Evolutionary conservation across 2,113 vertebrate genomes (phyloP), one percentile per base, ranked within the genome.

Genomic region (Oreochromis aureus): DNA sequence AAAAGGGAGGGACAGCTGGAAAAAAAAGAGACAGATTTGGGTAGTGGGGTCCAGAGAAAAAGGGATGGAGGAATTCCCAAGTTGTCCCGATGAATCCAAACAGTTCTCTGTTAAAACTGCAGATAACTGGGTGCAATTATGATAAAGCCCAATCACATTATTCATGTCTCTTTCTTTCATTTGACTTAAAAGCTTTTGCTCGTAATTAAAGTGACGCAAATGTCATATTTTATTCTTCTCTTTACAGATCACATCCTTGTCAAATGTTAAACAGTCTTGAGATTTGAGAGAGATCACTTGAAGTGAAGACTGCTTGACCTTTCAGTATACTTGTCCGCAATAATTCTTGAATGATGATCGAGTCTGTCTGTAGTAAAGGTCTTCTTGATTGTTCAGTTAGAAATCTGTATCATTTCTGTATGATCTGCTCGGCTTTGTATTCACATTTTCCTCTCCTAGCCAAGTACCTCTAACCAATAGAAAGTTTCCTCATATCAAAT

Each of bases 1-100:
- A 85, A 89, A 91, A 91, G 46, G 16, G n/a, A 92, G 61, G 34
- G 86, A 87, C 81, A 87, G 89, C 80, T 83, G 59, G 27, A 46
- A 39, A 53, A 82, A 27, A 79, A 83, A 82, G 46, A 83, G 46
- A 76, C 13, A 34, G 63, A 89, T 81, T 83, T 27, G 22, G 69
- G 66, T 84, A 84, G 41, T 44, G 3, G n/a, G 44, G 80, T 88
- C 81, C 84, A 80, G 39, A 84, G 56, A 82, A 93, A 83, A 56
- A 80, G 16, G 18, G 83, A 84, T 32, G 24, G 13, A 78, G 69
- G 82, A 59, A 56, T 41, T 81, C 41, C n/a, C 10, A 73, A n/a
- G 27, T 56, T 61, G 39, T 61, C 39, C 32, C 12, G 3, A 79
- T 79, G 58, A 63, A 91, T 76, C 22, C 10, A 30, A 80, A 48